Conservation (phyloP, 2,888 invertebrate genomes). For the Teleiodes luculella region DNA sequence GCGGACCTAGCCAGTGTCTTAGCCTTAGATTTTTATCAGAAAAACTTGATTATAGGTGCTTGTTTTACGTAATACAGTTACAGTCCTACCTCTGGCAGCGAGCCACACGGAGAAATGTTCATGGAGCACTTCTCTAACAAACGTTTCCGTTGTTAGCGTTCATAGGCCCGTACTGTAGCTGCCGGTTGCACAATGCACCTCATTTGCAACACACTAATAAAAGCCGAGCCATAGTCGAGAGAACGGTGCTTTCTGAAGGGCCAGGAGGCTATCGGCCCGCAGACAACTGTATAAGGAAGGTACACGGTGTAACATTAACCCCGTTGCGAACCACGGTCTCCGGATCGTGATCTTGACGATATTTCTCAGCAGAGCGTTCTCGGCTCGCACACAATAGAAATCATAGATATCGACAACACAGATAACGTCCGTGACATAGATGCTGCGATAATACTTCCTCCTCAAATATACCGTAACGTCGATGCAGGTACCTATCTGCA, state of each 20-base stretch:
- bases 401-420: conserved; percentile 10
- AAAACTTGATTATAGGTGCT: conserved; percentile 21
- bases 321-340: conserved; percentile 43
- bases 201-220: conserved; percentile 14
- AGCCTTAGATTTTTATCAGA: conserved; percentile 19
- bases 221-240: conserved; percentile 16
- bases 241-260: conserved; percentile 44
- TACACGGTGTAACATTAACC: conserved; percentile 54
- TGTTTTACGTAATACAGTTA: conserved; percentile 27
- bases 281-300: conserved; percentile 44
- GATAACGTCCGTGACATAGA: conserved; percentile 13
- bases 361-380: conserved; percentile 24
- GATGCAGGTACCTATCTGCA: neutral
- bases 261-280: conserved; percentile 37
- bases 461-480: conserved; percentile 11
- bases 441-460: conserved; percentile 12
- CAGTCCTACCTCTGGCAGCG: conserved; percentile 18
- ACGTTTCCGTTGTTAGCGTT: conserved; percentile 10
- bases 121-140: conserved; percentile 6
- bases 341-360: conserved; percentile 42
- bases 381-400: conserved; percentile 9
- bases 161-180: conserved; percentile 2
- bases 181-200: conserved; percentile 8
- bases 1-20: conserved; percentile 34
- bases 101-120: conserved; percentile 5